phyloP scores from a whole-genome alignment of 2,888 invertebrate species.

The Amiota minor region DNA sequence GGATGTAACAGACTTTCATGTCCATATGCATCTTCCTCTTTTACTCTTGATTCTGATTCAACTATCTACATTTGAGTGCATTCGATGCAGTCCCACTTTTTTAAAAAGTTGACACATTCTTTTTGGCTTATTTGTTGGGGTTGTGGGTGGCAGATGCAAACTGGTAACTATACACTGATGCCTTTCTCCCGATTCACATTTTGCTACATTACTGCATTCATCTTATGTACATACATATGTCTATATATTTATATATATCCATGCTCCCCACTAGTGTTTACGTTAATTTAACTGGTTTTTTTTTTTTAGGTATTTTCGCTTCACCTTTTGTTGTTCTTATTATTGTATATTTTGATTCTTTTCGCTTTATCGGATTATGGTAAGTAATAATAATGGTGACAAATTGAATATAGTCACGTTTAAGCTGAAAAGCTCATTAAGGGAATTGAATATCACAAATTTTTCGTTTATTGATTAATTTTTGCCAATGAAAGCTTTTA shows the following conservation, averaged over 20 bases:
- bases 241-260: background rate
- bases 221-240: background rate
- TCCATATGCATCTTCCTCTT: no score
- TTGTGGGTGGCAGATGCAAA: background rate
- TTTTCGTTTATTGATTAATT: background rate
- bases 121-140: background rate
- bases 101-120: constrained; percentile 60
- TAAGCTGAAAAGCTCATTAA: constrained; percentile 66
- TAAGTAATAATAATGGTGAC: constrained; percentile 57
- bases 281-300: background rate
- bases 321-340: constrained; percentile 11
- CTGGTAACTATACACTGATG: background rate
- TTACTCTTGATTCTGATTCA: background rate
- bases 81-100: constrained; percentile 61
- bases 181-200: background rate
- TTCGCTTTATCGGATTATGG: constrained; percentile 59
- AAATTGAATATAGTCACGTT: constrained; percentile 64
- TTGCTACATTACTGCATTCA: background rate
- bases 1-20: background rate
- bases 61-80: background rate
- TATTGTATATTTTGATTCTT: constrained; percentile 48
- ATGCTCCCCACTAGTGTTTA: background rate
- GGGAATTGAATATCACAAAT: constrained; percentile 56
- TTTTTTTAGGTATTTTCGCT: constrained; percentile 6
- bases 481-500: background rate